phyloP scores from a whole-genome alignment of 2,888 invertebrate species.

The Phragmatobia fuliginosa region DNA sequence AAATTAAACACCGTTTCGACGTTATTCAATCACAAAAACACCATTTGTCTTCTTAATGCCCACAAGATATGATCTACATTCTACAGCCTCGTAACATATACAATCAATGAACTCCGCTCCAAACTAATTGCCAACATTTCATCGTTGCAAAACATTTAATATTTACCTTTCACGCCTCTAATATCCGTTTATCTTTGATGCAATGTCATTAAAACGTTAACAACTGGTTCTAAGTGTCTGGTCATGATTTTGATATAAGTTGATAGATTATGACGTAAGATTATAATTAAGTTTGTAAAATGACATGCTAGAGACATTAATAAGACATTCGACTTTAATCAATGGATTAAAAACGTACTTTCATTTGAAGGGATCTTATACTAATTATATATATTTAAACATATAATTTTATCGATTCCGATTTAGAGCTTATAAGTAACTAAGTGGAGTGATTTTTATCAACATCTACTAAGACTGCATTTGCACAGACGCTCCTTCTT shows the following conservation, averaged over 20 bases:
- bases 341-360: background rate
- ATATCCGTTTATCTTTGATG: constrained; percentile 57
- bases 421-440: too few relatives aligned
- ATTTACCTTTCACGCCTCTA: constrained; percentile 58
- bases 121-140: constrained; percentile 52
- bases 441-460: too few relatives aligned
- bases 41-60: constrained; percentile 50
- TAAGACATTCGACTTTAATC: too few relatives aligned
- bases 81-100: constrained; percentile 54
- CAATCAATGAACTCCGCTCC: constrained; percentile 50
- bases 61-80: constrained; percentile 46
- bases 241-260: constrained; percentile 19
- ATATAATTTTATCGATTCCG: too few relatives aligned
- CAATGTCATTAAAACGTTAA: constrained; percentile 45
- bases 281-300: constrained; percentile 20
- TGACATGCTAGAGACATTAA: constrained; percentile 16
- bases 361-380: background rate
- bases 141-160: constrained; percentile 52
- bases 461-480: too few relatives aligned
- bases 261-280: constrained; percentile 16
- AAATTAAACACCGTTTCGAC: constrained; percentile 6
- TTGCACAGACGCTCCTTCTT: too few relatives aligned
- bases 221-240: constrained; percentile 27
- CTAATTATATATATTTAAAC: background rate
- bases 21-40: constrained; percentile 43